phyloP scores from a whole-genome alignment of 1,140 invertebrate genomes.

The Drosophila trapezifrons region DNA sequence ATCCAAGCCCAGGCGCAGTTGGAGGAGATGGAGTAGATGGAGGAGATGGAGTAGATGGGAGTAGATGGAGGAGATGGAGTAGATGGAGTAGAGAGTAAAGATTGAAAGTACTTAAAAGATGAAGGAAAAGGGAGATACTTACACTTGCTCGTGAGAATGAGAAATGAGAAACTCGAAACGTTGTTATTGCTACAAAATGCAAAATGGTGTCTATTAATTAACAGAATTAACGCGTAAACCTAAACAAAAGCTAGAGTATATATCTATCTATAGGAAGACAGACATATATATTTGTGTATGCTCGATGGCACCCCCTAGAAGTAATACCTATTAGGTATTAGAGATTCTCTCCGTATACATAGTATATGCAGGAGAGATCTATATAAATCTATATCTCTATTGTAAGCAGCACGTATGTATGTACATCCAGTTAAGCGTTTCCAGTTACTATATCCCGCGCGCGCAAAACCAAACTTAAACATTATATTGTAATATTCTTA shows the following conservation, averaged over 20 bases:
- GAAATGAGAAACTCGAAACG: constrained; percentile 31
- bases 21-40: constrained; percentile 38
- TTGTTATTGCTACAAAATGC: constrained; percentile 53
- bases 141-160: constrained; percentile 3
- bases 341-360: constrained; percentile 15
- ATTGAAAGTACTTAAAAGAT: constrained; percentile 21
- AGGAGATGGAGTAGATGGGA: constrained; percentile 48
- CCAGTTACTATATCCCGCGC: constrained; percentile 48
- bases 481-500: too few species aligned
- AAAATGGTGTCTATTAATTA: constrained; percentile 73
- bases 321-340: constrained; percentile 5
- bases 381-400: constrained; percentile 3
- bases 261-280: constrained; percentile 14
- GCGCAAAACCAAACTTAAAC: constrained; percentile 3
- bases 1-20: constrained; percentile 34
- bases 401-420: constrained; percentile 7
- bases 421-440: constrained; percentile 62
- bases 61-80: constrained; percentile 40
- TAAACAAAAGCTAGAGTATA: constrained; percentile 39
- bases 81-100: constrained; percentile 50
- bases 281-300: constrained; percentile 37
- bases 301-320: constrained; percentile 12
- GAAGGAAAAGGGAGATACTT: not conserved
- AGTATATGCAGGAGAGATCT: constrained; percentile 36
- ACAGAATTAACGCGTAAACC: constrained; percentile 37